Percentiles rank a stretch among this genome's conserved stretches.
Evolutionary conservation across 1,140 invertebrate species (phyloP).

Genomic region (Phthorimaea operculella): DNA sequence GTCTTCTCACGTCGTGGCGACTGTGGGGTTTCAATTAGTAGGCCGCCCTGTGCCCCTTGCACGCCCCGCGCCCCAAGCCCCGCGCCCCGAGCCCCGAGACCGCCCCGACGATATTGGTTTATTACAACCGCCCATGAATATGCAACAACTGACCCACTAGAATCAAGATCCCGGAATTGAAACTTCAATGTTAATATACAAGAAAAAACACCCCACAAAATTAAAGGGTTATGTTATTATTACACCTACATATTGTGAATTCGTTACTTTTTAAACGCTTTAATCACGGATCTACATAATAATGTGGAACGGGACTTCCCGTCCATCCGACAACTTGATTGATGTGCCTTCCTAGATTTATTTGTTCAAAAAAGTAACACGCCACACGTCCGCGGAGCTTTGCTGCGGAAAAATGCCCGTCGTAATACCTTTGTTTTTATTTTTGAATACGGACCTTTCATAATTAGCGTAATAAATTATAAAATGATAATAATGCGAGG

Average conservation of each 20-base stretch:
- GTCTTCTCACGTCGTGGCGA: conserved; percentile 41
- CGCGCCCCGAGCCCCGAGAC: not conserved
- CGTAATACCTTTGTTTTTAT: conserved; percentile 53
- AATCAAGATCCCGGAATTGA: not conserved
- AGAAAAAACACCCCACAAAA: conserved; percentile 10
- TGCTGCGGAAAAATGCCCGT: conserved; percentile 41
- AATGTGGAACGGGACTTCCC: conserved; percentile 56
- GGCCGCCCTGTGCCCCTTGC: conserved; percentile 20
- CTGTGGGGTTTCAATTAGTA: conserved; percentile 54
- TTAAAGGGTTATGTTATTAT: conserved; percentile 34
- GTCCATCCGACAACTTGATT: conserved; percentile 62
- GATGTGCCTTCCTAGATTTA: conserved; percentile 64
- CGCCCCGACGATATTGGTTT: conserved; percentile 39
- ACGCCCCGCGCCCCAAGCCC: not conserved
- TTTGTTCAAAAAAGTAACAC: conserved; percentile 57
- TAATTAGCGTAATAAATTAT: conserved; percentile 68
- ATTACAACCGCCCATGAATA: conserved; percentile 33
- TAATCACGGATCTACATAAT: conserved; percentile 64
- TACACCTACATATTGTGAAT: conserved; percentile 39
- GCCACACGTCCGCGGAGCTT: conserved; percentile 54
- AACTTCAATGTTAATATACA: not conserved
- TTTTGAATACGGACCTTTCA: conserved; percentile 58
- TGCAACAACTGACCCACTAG: conserved; percentile 12
- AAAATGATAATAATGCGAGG: conserved; percentile 65
- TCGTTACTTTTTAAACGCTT: conserved; percentile 55